Conservation (phyloP, 1,140 invertebrate species). For the Potamilus streckersoni region DNA sequence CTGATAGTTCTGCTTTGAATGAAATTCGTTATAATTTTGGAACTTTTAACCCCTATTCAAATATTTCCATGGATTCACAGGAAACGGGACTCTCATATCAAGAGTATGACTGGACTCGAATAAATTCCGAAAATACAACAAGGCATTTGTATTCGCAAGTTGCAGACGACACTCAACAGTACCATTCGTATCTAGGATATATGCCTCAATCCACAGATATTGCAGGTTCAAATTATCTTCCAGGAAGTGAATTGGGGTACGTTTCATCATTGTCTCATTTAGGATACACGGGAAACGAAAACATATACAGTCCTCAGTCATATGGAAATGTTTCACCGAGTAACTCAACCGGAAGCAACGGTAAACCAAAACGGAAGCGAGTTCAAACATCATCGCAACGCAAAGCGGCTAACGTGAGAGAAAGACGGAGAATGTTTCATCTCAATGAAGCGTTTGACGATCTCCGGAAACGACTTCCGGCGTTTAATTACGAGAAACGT, state of each 20-base stretch:
- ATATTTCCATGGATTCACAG: conserved; percentile 2
- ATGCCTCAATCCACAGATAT: conserved; percentile 16
- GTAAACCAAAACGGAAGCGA: conserved; percentile 54
- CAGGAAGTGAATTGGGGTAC: conserved; percentile 14
- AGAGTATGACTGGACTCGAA: conserved; percentile 27
- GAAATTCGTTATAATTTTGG: conserved; percentile 27
- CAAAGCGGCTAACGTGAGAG: conserved; percentile 66
- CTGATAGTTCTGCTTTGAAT: background rate
- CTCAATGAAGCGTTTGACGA: conserved; percentile 67
- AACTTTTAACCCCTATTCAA: conserved; percentile 2
- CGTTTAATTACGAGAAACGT: conserved; percentile 61
- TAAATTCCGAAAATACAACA: background rate
- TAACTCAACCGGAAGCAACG: background rate
- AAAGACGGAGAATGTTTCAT: conserved; percentile 63
- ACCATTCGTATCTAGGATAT: conserved; percentile 14
- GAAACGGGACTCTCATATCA: conserved; percentile 11
- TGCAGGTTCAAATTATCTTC: conserved; percentile 7
- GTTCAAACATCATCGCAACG: conserved; percentile 55
- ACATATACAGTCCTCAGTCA: conserved; percentile 7
- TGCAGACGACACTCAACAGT: conserved; percentile 4
- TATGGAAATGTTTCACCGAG: conserved; percentile 22
- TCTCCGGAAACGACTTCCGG: conserved; percentile 57
- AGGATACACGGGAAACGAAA: conserved; percentile 16
- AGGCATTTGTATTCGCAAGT: conserved; percentile 4
- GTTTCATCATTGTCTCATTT: conserved; percentile 15